Base-by-base conservation (phyloP, 2,888 invertebrate species). In the Cataglyphis altisquamis region DNA sequence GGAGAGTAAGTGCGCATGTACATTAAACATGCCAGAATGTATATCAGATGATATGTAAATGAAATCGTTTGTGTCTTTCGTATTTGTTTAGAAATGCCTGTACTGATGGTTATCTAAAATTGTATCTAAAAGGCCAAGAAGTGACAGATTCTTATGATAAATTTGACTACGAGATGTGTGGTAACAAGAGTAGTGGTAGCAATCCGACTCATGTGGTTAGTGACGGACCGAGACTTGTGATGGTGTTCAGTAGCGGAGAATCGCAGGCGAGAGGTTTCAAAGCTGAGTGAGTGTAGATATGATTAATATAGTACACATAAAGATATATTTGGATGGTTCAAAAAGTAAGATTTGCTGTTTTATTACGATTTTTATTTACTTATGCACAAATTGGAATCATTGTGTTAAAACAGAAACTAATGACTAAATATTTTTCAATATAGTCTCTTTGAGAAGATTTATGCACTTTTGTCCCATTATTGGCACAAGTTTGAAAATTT, bases 221-320 rank as follows among this genome's bases (percentile, higher is more conserved):
- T 75, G 98, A 98, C 94, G 98, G 99, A 1, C 99, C 99, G 4
- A 96, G 99, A 73, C 96, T 99, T 86, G 98, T 99, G 66, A 97
- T 99, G 97, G 98, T 99, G 72, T 99, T 99, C 95, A 98, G 98
- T 95, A 98, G 98, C 77, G 98, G 98, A 3, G 98, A 98, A 93
- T 96, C 97, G 82, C 98, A 98, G 95, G 99, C 99, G 10, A 96
- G 97, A 70, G 98, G 99, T 82, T 99, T 99, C 94, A 98, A 98
- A 94, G 98, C 98, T 90, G 72, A 67, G 90, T 90, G 52, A 90
- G 68, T 57, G 6, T 10, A 21, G 9, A 41, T 48, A 67, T 25
- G 3, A 57, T 72, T 72, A 15, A 66, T 36, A 64, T 10, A 36
- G 3, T 62, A n/a, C 9, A n/a, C 1, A 63, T 1, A 29, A 29